Evolutionary conservation across 2,113 vertebrate species (phyloP), one percentile per base, ranked within the genome.

Genomic region (Sigmodon hispidus): DNA sequence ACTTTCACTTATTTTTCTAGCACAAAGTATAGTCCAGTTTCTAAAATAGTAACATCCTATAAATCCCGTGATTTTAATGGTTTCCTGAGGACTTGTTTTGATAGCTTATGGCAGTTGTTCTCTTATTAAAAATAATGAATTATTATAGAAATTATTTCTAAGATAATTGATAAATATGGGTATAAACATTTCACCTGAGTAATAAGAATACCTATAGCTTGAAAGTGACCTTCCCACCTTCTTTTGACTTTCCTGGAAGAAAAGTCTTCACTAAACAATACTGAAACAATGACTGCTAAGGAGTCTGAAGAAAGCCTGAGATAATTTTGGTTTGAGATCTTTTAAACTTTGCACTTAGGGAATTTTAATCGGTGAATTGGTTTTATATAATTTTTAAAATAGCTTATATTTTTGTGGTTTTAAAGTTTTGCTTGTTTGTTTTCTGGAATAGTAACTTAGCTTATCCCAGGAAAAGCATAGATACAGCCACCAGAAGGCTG

Each of bases 41-140:
- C 65, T 57, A 79, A 10, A 92, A 72, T 3, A 87, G 22, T 69
- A 65, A 45, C 7, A 34, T 73, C 26, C 3, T 90, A 5, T 87
- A 40, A 72, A 72, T 52, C 7, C 7, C 15, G 4, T 59, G 4
- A 72, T 57, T 91, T 84, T 91, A 75, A 31, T 81, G 21, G 22
- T 57, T 76, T 93, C 69, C 57, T 76, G 57, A n/a, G 16, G 65
- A 19, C 1, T 87, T 4, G 48, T 77, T 76, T 90, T 29, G 57
- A 84, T 77, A 87, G 52, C 45, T 94, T 72, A 90, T 10, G 45
- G 36, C 36, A 75, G 3, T 52, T 9, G 8, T 81, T 94, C 10
- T 72, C 45, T 72, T 45, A 87, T 65, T 90, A 90, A 17, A 96
- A 73, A 76, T 65, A 75, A 81, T 89, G 31, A 92, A 16, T 84